Base-by-base conservation (phyloP, 2,113 vertebrate genomes). In the Nothobranchius kuhntae region DNA sequence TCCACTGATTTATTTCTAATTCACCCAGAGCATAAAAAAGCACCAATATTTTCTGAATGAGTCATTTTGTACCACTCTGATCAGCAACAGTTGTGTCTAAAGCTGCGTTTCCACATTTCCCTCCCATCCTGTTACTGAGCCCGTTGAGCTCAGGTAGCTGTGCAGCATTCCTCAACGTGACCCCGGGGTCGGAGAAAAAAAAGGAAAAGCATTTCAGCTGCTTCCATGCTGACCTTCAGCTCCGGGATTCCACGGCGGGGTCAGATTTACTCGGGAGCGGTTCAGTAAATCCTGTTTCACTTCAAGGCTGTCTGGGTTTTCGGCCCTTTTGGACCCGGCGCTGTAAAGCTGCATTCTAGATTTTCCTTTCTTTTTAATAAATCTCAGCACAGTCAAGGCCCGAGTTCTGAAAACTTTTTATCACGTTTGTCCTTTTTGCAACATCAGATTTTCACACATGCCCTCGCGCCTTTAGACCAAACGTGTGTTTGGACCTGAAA, bases 121-220 rank as follows among this genome's bases (percentile, higher is more conserved):
- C 64, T 62, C n/a, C 54, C 15, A 0, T 17, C 36, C 67, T 10
- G 59, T 59, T 63, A 4, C 78, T 21, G 21, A 21, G 21, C 21
- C 21, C 21, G 74, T 81, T 85, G 72, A 84, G 82, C 79, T 86
- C 65, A 80, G 79, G 78, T 85, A 81, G 77, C 44, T 15, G 73
- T 46, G 73, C 26, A 47, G 56, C 85, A 92, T 92, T 91, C 89
- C 84, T 85, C 72, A 57, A 11, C 13, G 0, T 84, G 78, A 86
- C 87, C 89, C 60, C 53, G 1, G 61, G 81, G 81, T 84, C 61
- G 35, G 7, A 40, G 30, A 30, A 30, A 30, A 54, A 59, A 3
- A 53, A 51, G 6, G 13, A 13, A 42, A 58, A 58, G 6, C 50
- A 70, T 81, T 85, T 86, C 75, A 77, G 65, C 60, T 77, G 67